Base-by-base conservation (phyloP, 2,888 invertebrate species). In the Monochamus alternatus region DNA sequence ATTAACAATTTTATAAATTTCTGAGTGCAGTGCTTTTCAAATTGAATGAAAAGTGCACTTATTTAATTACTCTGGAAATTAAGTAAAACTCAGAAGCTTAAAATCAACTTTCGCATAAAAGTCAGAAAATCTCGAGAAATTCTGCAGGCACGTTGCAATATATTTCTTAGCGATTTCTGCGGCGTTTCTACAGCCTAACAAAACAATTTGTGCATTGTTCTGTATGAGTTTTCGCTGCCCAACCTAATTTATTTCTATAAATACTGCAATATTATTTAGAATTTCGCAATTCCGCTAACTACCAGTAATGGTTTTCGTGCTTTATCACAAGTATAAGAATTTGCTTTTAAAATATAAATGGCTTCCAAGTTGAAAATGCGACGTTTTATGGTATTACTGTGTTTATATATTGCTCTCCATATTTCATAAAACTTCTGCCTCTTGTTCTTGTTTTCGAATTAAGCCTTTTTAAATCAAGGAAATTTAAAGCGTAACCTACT, bases 171-270 rank as follows among this genome's bases (percentile, higher is more conserved):
- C n/a, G 47, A 51, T 32, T 69, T 47, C 47, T 31, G 38, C 14
- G 30, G 14, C 38, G 7, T n/a, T 69, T 47, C 47, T 60, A 59
- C 38, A 69, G 7, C 14, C n/a, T 51, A 31, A 63, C 44, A 30
- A 52, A 71, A 71, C n/a, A 52, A 9, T 38, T 38, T 63, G 14
- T 62, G 44, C 12, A 71, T 59, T 38, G 63, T 59, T 63, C 30
- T 52, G 14, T 30, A 58, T 3, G 51, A 71, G 63, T 71, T 71
- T 59, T 58, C 32, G 52, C 52, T 71, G 62, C 31, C 3, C 5
- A 52, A 62, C 51, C 52, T 52, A 71, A 63, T 63, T 68, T 31
- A 8, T 63, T 71, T 71, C 69, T 31, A 69, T 69, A 60, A 69
- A 69, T 69, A 60, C 52, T 31, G 12, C 31, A 22, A 32, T 44